Conservation (phyloP, 2,797 vertebrate species). For the Aldrovandia affinis region DNA sequence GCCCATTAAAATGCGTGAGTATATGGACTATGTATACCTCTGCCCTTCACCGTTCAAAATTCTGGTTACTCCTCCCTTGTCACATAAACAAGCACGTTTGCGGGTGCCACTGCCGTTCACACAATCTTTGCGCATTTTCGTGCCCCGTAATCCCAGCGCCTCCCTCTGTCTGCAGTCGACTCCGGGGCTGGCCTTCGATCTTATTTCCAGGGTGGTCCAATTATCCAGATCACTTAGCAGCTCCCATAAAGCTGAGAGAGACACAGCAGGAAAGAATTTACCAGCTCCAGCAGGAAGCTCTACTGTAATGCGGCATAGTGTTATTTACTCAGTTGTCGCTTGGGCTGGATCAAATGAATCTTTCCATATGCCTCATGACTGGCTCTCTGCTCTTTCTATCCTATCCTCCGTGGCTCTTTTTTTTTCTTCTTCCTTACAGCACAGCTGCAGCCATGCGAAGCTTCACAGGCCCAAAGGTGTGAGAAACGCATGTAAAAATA, state of each 20-base stretch:
- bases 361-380: not conserved
- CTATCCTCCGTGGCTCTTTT: not conserved
- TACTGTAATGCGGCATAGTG: not conserved
- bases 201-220: not conserved
- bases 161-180: not conserved
- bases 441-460: not conserved
- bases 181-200: not conserved
- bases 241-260: not conserved
- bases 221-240: constrained; percentile 27
- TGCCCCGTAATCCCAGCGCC: not conserved
- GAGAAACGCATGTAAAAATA: not conserved
- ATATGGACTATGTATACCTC: not conserved
- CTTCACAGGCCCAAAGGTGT: not conserved
- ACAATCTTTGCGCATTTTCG: not conserved
- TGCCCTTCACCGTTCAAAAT: not conserved
- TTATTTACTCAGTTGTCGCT: not conserved
- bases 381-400: not conserved
- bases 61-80: too few relatives aligned
- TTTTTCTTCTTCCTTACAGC: not conserved
- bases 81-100: not conserved
- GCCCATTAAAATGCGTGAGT: not conserved
- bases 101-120: not conserved
- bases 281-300: not conserved
- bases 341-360: not conserved
- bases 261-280: not conserved